Conservation (phyloP, 2,888 invertebrate genomes). For the Coenonympha arcania region DNA sequence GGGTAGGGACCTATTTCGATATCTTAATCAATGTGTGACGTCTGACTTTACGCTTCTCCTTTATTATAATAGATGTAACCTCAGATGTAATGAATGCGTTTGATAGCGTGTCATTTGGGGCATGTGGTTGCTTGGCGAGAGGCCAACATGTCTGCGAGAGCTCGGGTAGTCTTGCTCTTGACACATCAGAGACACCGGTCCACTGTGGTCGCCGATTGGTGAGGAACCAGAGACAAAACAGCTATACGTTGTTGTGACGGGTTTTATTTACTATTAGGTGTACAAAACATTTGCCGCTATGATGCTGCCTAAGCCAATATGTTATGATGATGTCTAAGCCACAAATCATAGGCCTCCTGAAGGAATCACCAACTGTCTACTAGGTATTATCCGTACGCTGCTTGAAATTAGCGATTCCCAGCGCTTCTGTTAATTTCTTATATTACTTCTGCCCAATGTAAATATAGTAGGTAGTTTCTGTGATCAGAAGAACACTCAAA, state of each 20-base stretch:
- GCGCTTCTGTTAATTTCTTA: too few relatives aligned
- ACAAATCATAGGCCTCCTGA: neutral
- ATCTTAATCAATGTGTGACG: neutral
- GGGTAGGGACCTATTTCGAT: too few relatives aligned
- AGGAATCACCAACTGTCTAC: too few relatives aligned
- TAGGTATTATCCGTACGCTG: too few relatives aligned
- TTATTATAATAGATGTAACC: conserved; percentile 8
- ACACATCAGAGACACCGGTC: conserved; percentile 23
- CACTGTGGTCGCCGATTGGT: conserved; percentile 9
- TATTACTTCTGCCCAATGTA: too few relatives aligned
- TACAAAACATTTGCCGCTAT: neutral
- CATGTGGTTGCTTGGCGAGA: conserved; percentile 25
- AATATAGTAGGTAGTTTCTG: too few relatives aligned
- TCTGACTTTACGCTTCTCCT: neutral
- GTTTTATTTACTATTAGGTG: neutral
- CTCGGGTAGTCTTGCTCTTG: conserved; percentile 22
- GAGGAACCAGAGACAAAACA: conserved; percentile 19
- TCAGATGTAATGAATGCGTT: conserved; percentile 21
- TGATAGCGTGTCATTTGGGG: conserved; percentile 25
- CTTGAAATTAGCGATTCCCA: too few relatives aligned
- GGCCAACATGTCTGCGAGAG: conserved; percentile 26
- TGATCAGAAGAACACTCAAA: too few relatives aligned
- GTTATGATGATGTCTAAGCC: neutral
- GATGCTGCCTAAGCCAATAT: too few relatives aligned
- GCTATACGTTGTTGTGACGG: conserved; percentile 4